Conservation (phyloP, 1,140 invertebrate species). For the Sinella curviseta region DNA sequence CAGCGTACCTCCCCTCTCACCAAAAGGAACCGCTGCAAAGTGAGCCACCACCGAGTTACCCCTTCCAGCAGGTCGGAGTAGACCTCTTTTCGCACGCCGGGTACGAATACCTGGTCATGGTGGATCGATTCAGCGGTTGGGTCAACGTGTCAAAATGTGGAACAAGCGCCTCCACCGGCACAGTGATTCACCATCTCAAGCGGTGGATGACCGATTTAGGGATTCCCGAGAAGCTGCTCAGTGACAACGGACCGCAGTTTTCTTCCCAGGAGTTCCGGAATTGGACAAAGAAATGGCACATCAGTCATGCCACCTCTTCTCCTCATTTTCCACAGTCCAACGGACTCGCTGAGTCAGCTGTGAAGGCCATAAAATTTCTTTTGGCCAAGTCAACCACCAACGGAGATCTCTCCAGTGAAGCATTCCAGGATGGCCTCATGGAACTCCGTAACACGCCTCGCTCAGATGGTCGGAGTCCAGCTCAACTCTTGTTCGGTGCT, state of each 20-base stretch:
- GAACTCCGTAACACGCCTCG: background rate
- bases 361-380: slow-evolving; percentile 39
- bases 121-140: background rate
- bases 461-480: background rate
- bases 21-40: background rate
- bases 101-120: background rate
- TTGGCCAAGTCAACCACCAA: background rate
- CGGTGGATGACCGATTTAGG: slow-evolving; percentile 39
- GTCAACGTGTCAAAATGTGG: background rate
- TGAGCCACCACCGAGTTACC: background rate
- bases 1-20: background rate
- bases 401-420: background rate
- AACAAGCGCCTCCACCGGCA: background rate
- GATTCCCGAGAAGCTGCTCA: slow-evolving; percentile 52
- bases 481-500: background rate
- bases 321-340: slow-evolving; percentile 44
- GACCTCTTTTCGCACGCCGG: background rate
- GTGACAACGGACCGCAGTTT: slow-evolving; percentile 56
- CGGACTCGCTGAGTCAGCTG: slow-evolving; percentile 44
- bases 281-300: slow-evolving; percentile 54
- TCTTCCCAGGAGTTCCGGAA: slow-evolving; percentile 52
- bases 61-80: background rate
- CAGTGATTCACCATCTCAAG: background rate
- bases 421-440: slow-evolving; percentile 6
- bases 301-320: slow-evolving; percentile 51